Percentiles rank a stretch among this genome's conserved stretches.
Conservation (phyloP, 1,140 invertebrate genomes). For the Musca vetustissima region DNA sequence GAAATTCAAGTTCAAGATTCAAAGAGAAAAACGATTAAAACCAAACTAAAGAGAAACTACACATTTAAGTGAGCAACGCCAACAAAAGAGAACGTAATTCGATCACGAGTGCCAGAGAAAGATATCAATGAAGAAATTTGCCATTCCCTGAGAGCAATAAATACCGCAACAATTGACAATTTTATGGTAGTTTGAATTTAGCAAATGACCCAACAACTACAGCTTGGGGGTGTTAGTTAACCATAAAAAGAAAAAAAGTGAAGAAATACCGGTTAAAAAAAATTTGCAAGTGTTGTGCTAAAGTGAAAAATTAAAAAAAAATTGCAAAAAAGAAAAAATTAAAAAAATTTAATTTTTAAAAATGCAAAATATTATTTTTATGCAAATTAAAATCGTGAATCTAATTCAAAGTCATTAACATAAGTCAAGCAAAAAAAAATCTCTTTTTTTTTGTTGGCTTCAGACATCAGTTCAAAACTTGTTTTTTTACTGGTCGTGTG, state of each 20-base stretch:
- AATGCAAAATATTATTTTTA: no score
- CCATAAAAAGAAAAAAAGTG: background rate
- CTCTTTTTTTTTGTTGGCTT: no score
- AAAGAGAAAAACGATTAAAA: background rate
- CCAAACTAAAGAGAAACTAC: background rate
- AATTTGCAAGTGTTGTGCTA: background rate
- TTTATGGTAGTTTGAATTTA: slow-evolving; percentile 17
- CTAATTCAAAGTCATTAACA: no score
- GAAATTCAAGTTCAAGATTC: slow-evolving; percentile 17
- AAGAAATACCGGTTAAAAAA: background rate
- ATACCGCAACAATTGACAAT: slow-evolving; percentile 18
- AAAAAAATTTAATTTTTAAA: background rate
- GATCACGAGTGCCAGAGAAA: background rate
- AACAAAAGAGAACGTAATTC: background rate
- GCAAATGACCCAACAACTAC: slow-evolving; percentile 6
- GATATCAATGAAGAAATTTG: background rate
- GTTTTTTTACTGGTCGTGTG: no score
- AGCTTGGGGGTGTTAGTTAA: background rate
- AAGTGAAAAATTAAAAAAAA: no score
- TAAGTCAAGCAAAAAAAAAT: no score
- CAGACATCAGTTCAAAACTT: no score
- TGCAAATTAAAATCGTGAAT: no score
- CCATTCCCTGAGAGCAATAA: slow-evolving; percentile 6
- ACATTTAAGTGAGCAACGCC: background rate
- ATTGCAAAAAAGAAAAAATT: background rate